phyloP scores from a whole-genome alignment of 2,888 invertebrate genomes.

The Rotaria macrura region DNA sequence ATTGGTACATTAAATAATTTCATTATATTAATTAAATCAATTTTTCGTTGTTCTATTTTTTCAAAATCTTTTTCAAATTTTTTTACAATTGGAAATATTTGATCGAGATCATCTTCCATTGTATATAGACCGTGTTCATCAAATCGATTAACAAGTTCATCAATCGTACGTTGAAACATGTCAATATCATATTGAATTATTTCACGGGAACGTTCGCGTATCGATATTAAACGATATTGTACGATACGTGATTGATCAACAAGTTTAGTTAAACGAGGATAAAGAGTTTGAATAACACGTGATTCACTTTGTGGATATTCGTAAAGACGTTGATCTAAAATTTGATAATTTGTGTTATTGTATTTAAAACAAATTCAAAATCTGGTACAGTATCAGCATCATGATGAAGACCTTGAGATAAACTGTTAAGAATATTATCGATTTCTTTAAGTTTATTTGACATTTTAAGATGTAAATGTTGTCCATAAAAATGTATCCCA shows the following conservation, averaged over 20 bases:
- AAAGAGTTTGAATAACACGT: neutral
- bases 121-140: conserved; percentile 44
- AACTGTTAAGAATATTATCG: neutral
- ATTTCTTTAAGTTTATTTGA: neutral
- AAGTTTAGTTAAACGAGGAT: neutral
- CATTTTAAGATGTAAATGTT: neutral
- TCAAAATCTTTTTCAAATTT: conserved; percentile 60
- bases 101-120: conserved; percentile 62
- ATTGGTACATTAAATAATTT: too few relatives aligned
- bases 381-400: neutral
- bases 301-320: neutral
- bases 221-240: conserved; percentile 52
- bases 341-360: neutral
- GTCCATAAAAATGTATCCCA: neutral
- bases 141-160: conserved; percentile 64
- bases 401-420: neutral
- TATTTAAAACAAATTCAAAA: conserved; percentile 11
- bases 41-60: conserved; percentile 55
- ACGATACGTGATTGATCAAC: neutral
- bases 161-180: conserved; percentile 46
- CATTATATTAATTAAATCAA: too few relatives aligned
- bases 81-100: conserved; percentile 51
- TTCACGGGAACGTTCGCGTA: conserved; percentile 72
- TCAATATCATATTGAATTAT: too few relatives aligned
- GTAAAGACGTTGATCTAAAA: neutral